Base-by-base conservation (phyloP, 2,888 invertebrate species). In the Choreutis nemorana region DNA sequence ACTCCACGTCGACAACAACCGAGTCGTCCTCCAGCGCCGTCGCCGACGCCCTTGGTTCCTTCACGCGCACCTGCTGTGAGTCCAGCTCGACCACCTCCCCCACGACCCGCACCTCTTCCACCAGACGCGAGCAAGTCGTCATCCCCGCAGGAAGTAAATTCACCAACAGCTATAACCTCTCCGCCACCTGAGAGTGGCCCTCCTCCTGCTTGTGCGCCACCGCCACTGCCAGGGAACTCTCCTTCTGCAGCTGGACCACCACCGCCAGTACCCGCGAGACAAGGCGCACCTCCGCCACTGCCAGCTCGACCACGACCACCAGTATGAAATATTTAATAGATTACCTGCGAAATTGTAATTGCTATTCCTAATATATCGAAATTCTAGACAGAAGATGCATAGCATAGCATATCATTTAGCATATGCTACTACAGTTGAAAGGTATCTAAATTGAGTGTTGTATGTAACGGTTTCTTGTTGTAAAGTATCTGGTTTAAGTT, bases 121-220 rank as follows among this genome's bases (percentile, higher is more conserved):
- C 73, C 82, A 1, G 82, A 84, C 15, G 21, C 40, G 39, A 7
- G 24, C 31, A 1, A 38, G 33, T 22, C 37, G 42, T 67, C 30
- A 83, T 66, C 38, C 61, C 33, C 60, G 29, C n/a, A n/a, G n/a
- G n/a, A n/a, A n/a, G n/a, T n/a, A n/a, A n/a, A n/a, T n/a, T n/a
- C n/a, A n/a, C n/a, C n/a, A n/a, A n/a, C n/a, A n/a, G 58, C 63
- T 2, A 35, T 56, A 11, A 44, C 54, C 21, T 81, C 83, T 1
- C 83, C 84, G 2, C 81, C 82, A 0, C 68, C 80, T 6, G 84
- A 84, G 18, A 79, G 80, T 24, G 68, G 67, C 14, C 86, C 87
- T 6, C 87, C 87, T 7, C 87, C 87, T 1, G 67, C 85, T 30
- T 87, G 86, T 24, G 86, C 86, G 7, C 81, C 87, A 23, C 83